These are phyloP conservation scores for Chionodraco myersi DNA, from an alignment of 2,113 vertebrate genomes.

Conservation along the genomic window DNA sequence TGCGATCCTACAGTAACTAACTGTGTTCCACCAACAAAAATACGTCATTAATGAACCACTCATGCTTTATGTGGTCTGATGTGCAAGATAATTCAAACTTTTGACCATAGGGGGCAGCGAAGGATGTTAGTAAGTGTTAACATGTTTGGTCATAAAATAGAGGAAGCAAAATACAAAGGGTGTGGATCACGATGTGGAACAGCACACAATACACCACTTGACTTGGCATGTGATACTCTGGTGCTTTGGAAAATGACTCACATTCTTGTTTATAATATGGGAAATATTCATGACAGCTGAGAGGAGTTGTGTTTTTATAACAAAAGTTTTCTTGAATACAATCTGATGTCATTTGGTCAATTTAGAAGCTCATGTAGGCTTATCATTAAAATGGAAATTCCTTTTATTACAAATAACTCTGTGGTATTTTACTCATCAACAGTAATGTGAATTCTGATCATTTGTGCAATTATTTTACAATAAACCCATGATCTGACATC, in stretches of 20 bases:
- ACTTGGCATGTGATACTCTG: conserved; percentile 22
- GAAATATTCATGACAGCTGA: conserved; percentile 10
- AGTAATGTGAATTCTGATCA: conserved; percentile 26
- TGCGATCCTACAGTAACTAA: no score
- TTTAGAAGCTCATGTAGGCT: background rate
- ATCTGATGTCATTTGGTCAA: conserved; percentile 17
- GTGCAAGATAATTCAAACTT: background rate
- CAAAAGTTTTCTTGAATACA: conserved; percentile 1
- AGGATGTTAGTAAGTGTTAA: background rate
- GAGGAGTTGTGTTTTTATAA: conserved; percentile 11
- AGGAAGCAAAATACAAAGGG: background rate
- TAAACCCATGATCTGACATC: conserved; percentile 5
- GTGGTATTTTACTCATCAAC: conserved; percentile 20
- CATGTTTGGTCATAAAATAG: background rate
- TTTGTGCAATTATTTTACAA: conserved; percentile 20
- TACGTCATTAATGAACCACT: no score
- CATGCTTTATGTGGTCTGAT: background rate
- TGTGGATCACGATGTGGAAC: background rate
- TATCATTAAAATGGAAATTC: conserved; percentile 37
- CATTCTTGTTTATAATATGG: conserved; percentile 27
- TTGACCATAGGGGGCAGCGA: background rate
- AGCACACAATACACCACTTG: background rate
- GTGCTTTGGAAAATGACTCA: conserved; percentile 57
- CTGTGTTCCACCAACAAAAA: no score
- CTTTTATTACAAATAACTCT: conserved; percentile 13